Percentiles rank a stretch among this genome's conserved stretches.
Conservation (phyloP, 2,888 invertebrate species). For the Calameuta idolon region DNA sequence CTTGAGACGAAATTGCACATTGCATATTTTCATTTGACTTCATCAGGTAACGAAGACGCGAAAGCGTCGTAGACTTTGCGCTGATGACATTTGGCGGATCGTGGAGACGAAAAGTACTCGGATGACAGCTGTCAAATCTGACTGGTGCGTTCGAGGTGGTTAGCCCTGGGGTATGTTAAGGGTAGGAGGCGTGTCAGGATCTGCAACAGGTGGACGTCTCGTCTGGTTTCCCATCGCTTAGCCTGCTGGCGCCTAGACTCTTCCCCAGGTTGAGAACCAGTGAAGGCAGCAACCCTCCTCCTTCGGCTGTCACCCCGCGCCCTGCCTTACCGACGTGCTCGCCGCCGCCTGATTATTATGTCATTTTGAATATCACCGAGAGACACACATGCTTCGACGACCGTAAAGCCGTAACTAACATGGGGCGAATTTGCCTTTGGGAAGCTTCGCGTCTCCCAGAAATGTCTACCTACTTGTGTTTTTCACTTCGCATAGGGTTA, state of each 20-base stretch:
- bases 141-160: background rate
- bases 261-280: background rate
- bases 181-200: constrained; percentile 43
- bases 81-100: background rate
- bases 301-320: background rate
- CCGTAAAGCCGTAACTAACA: constrained; percentile 8
- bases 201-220: constrained; percentile 61
- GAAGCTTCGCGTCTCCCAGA: background rate
- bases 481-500: background rate
- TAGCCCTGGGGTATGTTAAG: constrained; percentile 19
- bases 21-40: background rate
- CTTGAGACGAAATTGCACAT: background rate
- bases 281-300: background rate
- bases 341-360: constrained; percentile 38
- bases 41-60: background rate
- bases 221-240: constrained; percentile 30
- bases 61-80: background rate
- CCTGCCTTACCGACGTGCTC: constrained; percentile 5
- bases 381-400: background rate
- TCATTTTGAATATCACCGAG: constrained; percentile 35
- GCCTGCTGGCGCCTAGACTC: background rate
- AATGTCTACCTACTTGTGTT: background rate
- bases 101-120: background rate
- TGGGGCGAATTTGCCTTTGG: background rate
- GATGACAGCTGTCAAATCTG: background rate